These are phyloP conservation scores for Meloe dianella DNA, from an alignment of 2,888 invertebrate species.

Conservation along the genomic window DNA sequence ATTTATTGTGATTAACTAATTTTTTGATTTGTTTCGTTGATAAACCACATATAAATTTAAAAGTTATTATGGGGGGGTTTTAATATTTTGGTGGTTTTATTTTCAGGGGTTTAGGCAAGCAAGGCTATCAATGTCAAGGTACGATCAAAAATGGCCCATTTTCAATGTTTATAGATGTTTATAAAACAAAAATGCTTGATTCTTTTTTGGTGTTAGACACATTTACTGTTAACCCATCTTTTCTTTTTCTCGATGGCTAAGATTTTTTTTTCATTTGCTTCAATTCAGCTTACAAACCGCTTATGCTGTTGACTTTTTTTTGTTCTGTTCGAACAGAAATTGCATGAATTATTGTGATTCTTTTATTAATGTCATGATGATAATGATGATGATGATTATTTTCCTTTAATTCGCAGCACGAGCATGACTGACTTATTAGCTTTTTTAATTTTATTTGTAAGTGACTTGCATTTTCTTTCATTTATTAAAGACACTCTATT, in stretches of 20 bases:
- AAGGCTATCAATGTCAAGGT: constrained; percentile 99
- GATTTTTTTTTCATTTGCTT: too few relatives aligned
- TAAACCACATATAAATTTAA: constrained; percentile 54
- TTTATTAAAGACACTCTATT: constrained; percentile 18
- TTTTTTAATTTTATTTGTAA: constrained; percentile 56
- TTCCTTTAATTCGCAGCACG: constrained; percentile 58
- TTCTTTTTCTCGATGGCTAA: too few relatives aligned
- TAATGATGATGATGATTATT: too few relatives aligned
- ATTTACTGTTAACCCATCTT: too few relatives aligned
- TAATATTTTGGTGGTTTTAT: constrained; percentile 60
- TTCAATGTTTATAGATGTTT: constrained; percentile 25
- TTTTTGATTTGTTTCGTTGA: constrained; percentile 31
- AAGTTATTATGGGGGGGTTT: constrained; percentile 24
- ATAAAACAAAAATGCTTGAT: constrained; percentile 35
- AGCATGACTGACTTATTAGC: constrained; percentile 56
- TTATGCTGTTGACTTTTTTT: constrained; percentile 22
- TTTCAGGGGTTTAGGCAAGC: constrained; percentile 98
- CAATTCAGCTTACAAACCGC: constrained; percentile 13
- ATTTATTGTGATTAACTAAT: constrained; percentile 10
- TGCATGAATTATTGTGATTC: constrained; percentile 9
- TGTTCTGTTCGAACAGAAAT: not conserved
- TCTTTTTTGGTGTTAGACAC: constrained; percentile 27
- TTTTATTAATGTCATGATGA: constrained; percentile 19
- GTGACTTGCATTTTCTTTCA: constrained; percentile 50
- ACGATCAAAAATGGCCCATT: constrained; percentile 49